These are phyloP conservation scores for Nyctalus aviator DNA, from an alignment of 2,797 vertebrate genomes.

Conservation along the genomic window DNA sequence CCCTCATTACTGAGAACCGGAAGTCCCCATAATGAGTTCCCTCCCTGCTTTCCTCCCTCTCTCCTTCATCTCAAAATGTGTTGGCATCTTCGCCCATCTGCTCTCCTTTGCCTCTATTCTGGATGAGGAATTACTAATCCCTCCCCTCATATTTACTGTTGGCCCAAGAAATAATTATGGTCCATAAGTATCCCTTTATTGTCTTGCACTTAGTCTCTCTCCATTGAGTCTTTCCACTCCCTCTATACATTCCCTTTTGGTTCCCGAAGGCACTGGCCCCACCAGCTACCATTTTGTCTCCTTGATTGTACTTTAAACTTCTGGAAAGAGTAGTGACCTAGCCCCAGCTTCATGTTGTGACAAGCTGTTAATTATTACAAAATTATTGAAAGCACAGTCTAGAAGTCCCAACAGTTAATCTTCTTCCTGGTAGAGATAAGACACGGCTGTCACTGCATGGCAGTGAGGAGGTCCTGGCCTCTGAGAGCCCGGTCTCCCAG, in stretches of 20 bases:
- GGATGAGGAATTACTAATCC: not conserved
- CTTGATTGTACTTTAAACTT: not conserved
- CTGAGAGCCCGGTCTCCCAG: fast-evolving
- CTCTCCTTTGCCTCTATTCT: not conserved
- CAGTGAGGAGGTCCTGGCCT: not conserved
- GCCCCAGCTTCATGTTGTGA: not conserved
- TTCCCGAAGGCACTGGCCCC: not conserved
- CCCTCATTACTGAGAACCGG: not conserved
- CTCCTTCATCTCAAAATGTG: not conserved
- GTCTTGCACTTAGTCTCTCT: not conserved
- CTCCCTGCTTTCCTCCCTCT: not conserved
- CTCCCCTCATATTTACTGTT: not conserved
- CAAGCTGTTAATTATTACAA: conserved; percentile 63
- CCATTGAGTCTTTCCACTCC: not conserved
- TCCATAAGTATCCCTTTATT: not conserved
- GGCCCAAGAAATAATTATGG: not conserved
- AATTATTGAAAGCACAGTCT: not conserved
- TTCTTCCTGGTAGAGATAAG: conserved; percentile 27
- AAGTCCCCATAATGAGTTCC: fast-evolving
- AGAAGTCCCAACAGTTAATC: not conserved
- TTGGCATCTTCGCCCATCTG: not conserved
- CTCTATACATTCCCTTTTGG: not conserved
- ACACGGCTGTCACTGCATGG: not conserved
- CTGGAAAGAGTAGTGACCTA: not conserved
- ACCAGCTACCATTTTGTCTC: not conserved